Conservation (phyloP, 1,140 invertebrate genomes). For the Maniola jurtina region DNA sequence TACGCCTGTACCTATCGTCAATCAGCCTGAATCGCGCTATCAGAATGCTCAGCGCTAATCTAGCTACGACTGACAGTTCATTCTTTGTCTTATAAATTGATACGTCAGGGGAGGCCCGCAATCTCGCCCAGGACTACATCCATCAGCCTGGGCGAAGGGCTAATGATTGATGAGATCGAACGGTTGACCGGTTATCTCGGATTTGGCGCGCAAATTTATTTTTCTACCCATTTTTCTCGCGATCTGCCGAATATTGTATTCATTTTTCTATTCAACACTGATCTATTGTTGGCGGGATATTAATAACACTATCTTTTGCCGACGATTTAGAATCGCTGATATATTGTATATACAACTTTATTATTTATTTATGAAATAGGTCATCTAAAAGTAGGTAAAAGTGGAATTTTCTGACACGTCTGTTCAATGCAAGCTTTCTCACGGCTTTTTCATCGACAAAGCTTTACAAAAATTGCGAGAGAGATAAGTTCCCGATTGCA, state of each 20-base stretch:
- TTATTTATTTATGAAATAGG: too few relatives aligned
- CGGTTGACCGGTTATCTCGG: conserved; percentile 44
- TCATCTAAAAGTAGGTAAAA: too few relatives aligned
- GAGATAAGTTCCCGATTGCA: too few relatives aligned
- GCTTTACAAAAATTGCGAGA: too few relatives aligned
- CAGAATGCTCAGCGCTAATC: neutral
- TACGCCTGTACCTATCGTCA: neutral
- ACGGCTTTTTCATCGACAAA: too few relatives aligned
- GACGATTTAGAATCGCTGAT: too few relatives aligned
- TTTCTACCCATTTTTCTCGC: conserved; percentile 27
- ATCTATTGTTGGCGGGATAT: neutral
- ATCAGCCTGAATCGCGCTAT: conserved; percentile 10
- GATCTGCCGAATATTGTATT: conserved; percentile 10
- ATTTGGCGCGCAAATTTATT: conserved; percentile 36
- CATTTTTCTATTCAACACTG: neutral
- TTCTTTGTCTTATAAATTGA: conserved; percentile 76
- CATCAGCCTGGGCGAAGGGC: conserved; percentile 49
- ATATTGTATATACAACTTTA: too few relatives aligned
- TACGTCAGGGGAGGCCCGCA: conserved; percentile 61
- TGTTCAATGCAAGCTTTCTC: too few relatives aligned
- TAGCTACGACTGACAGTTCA: conserved; percentile 57
- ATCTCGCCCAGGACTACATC: conserved; percentile 59
- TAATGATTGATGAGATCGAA: conserved; percentile 69
- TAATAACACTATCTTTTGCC: neutral
- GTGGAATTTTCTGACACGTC: too few relatives aligned